phyloP scores from a whole-genome alignment of 2,113 vertebrate species.

The Phrynocephalus versicolor region DNA sequence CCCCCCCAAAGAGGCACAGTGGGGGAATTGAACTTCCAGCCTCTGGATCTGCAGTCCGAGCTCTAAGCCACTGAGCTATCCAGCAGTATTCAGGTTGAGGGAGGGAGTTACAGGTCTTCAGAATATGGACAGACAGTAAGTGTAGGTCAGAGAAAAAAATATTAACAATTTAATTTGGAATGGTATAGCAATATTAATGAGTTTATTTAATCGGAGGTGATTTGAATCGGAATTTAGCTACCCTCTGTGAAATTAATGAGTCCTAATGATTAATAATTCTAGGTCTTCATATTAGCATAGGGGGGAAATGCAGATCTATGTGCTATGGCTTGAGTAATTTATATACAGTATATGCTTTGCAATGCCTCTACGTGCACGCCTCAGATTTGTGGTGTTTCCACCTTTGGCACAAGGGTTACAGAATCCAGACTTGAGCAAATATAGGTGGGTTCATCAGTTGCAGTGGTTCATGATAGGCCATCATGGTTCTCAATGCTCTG shows the following conservation, averaged over 20 bases:
- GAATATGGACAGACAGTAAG: too few relatives aligned
- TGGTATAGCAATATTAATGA: not conserved
- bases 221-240: not conserved
- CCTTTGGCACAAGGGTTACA: not conserved
- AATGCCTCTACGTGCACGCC: not conserved
- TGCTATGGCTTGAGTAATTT: not conserved
- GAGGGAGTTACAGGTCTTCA: too few relatives aligned
- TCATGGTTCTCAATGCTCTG: not conserved
- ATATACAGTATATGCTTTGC: not conserved
- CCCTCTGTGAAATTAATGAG: not conserved
- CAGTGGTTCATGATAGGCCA: not conserved
- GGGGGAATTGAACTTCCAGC: too few relatives aligned
- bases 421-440: not conserved
- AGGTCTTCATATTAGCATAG: not conserved
- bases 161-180: too few relatives aligned
- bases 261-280: not conserved
- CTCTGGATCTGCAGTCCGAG: too few relatives aligned
- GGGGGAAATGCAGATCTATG: not conserved
- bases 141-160: too few relatives aligned
- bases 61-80: too few relatives aligned
- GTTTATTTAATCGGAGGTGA: not conserved
- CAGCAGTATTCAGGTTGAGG: too few relatives aligned
- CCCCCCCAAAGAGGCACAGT: too few relatives aligned
- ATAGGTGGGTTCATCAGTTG: too few relatives aligned
- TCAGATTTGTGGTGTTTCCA: not conserved